These are phyloP conservation scores for Epirrita christyi DNA, from an alignment of 2,888 invertebrate species.

Conservation along the genomic window DNA sequence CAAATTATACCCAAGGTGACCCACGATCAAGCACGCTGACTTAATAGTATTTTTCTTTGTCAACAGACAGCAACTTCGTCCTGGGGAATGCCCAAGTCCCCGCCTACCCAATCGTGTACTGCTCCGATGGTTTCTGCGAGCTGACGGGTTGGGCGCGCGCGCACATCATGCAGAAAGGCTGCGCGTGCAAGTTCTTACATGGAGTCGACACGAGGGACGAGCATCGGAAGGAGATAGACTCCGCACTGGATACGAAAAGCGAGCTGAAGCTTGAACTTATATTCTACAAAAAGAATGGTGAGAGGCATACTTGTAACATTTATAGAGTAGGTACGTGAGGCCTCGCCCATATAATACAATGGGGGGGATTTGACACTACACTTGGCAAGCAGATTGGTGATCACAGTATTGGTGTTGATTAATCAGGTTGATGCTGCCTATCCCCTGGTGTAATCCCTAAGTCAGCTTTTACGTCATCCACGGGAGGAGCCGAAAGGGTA, in stretches of 20 bases:
- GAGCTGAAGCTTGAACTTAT: slow-evolving; percentile 97
- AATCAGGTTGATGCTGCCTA: no score
- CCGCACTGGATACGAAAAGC: slow-evolving; percentile 94
- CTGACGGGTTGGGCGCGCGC: slow-evolving; percentile 96
- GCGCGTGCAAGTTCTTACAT: slow-evolving; percentile 97
- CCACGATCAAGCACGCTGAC: no score
- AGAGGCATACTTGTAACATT: slow-evolving; percentile 55
- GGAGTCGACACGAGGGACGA: slow-evolving; percentile 96
- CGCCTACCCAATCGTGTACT: slow-evolving; percentile 96
- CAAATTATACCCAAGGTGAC: no score
- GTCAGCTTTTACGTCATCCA: no score
- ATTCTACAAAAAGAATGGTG: slow-evolving; percentile 97
- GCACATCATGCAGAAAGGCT: slow-evolving; percentile 98
- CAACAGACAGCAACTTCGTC: slow-evolving; percentile 97
- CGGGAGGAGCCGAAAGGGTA: no score
- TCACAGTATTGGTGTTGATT: no score
- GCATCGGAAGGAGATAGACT: slow-evolving; percentile 94
- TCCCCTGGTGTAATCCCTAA: no score
- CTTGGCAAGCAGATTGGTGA: no score
- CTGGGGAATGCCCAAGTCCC: slow-evolving; percentile 97
- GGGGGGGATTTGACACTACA: no score
- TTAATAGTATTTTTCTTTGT: slow-evolving; percentile 31
- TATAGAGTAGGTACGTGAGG: no score
- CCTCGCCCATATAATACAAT: no score
- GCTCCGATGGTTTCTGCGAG: slow-evolving; percentile 98